phyloP scores from a whole-genome alignment of 35 echinoderm and acorn worm species.

The Holothuria glaberrima region DNA sequence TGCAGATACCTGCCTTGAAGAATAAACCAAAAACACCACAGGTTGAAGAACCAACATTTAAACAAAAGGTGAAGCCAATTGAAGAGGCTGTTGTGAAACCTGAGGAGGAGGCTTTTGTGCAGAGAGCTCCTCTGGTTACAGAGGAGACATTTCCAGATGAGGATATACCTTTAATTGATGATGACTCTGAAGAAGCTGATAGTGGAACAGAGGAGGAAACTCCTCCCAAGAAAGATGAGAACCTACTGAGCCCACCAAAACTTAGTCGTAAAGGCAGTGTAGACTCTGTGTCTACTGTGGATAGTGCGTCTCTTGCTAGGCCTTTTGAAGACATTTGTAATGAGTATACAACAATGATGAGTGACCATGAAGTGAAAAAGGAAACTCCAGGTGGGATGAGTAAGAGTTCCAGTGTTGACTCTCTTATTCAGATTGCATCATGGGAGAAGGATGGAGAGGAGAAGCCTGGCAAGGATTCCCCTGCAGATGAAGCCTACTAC shows the following conservation, averaged over 20 bases:
- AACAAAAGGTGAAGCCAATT: background rate
- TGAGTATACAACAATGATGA: constrained; percentile 71
- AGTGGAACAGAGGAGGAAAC: constrained; percentile 37
- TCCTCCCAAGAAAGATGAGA: constrained; percentile 6
- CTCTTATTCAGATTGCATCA: constrained; percentile 26
- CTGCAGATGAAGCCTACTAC: background rate
- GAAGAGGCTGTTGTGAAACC: constrained; percentile 8
- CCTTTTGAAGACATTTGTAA: constrained; percentile 82
- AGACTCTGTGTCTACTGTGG: constrained; percentile 78
- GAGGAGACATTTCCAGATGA: constrained; percentile 58
- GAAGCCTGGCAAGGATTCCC: background rate
- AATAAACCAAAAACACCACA: background rate
- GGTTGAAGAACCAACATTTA: constrained; percentile 3
- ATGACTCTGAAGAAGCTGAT: constrained; percentile 6
- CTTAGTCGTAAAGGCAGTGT: constrained; percentile 12
- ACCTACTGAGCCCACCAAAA: constrained; percentile 15
- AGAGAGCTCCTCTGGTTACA: constrained; percentile 38
- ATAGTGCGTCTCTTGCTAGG: constrained; percentile 67
- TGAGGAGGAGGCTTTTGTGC: background rate
- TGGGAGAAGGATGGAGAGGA: background rate
- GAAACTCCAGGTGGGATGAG: background rate
- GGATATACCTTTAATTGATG: constrained; percentile 57
- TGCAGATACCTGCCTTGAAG: constrained; percentile 15
- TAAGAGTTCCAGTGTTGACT: constrained; percentile 41
- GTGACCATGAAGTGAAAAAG: constrained; percentile 42